Base-by-base conservation (phyloP, 2,797 vertebrate genomes). In the Molossus alvarezi region DNA sequence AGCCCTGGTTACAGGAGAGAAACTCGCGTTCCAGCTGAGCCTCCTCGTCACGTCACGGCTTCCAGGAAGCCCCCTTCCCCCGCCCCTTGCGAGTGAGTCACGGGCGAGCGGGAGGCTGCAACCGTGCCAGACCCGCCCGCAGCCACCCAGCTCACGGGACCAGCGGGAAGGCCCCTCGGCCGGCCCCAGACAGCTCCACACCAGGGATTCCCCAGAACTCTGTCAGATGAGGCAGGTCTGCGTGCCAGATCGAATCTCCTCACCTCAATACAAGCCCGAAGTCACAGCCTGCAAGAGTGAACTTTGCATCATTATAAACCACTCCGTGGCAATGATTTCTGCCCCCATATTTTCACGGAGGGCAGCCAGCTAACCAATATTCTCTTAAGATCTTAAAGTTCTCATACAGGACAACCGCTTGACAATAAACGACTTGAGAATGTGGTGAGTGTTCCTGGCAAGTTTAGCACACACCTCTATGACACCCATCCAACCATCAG, bases 21-120 rank as follows among this genome's bases (percentile, higher is more conserved):
- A 97, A 97, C 97, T 81, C 65, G 93, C 92, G 94, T 95, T 95
- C 94, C 64, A 89, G 86, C 87, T 62, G 75, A 80, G 53, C 65
- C 84, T 95, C 94, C 84, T 96, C 97, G 97, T 98, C 97, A 97
- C 93, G 71, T 98, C 97, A 97, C 93, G 71, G 96, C 97, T 98
- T 98, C 97, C 97, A 94, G 97, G 97, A 98, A 98, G 97, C 81
- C 95, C 93, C 97, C 94, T 72, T 41, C 75, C 91, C 82, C 95
- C 96, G 64, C 96, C 94, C 93, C 85, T 45, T 21, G 55, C 69
- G 33, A 76, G 85, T 97, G 97, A 98, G 95, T 98, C 97, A 98
- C 95, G 17, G 92, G 75, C 94, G 9, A 97, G 96, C 89, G 41
- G 83, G 97, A 98, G 97, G 94, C 95, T 90, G 62, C 95, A 76